Evolutionary conservation across 2,113 vertebrate species (phyloP).

Genomic region (Solenodon paradoxus): DNA sequence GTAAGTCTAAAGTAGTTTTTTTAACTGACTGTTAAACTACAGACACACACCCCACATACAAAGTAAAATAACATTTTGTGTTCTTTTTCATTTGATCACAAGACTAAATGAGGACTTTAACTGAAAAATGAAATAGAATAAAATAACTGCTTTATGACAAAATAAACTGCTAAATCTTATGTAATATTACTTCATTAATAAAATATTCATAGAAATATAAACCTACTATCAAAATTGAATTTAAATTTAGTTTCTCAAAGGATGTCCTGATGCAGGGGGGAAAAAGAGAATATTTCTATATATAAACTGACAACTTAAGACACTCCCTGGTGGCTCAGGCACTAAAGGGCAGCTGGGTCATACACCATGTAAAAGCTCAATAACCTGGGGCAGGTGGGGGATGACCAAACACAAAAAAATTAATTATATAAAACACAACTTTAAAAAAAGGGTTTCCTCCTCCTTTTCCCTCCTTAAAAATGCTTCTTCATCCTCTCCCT

Average conservation of each 20-base stretch:
- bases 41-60: background rate
- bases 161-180: background rate
- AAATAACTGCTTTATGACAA: background rate
- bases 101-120: background rate
- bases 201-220: constrained; percentile 30
- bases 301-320: background rate
- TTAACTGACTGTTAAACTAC: background rate
- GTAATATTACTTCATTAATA: background rate
- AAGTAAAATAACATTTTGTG: background rate
- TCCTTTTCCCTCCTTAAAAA: no score
- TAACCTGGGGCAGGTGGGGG: no score
- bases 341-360: no score
- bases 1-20: background rate
- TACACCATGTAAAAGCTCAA: no score
- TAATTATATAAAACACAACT: no score
- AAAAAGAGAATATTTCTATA: background rate
- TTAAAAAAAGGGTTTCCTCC: no score
- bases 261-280: background rate
- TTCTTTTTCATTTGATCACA: background rate
- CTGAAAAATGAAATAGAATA: background rate
- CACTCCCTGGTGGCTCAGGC: no score
- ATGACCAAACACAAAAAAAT: no score
- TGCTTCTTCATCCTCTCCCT: no score
- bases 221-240: constrained; percentile 28
- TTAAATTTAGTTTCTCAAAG: constrained; percentile 22